These are phyloP conservation scores for Sarcophaga bullata DNA, from an alignment of 1,140 invertebrate species.

Conservation along the genomic window DNA sequence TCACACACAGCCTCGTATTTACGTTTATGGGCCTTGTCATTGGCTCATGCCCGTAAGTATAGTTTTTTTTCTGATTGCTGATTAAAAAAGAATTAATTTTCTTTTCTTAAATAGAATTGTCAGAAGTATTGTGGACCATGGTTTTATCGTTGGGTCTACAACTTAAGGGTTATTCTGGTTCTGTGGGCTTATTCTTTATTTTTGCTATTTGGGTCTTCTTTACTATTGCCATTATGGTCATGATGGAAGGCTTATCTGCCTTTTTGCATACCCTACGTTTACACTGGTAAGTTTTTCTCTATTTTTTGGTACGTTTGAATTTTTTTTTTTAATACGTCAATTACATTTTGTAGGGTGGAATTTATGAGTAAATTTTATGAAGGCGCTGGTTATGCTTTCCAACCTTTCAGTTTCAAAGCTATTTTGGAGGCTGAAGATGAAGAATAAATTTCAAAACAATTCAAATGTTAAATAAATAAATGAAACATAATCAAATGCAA, in stretches of 20 bases:
- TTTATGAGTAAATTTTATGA: constrained; percentile 98
- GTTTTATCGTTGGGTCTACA: constrained; percentile 70
- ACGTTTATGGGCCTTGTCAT: constrained; percentile 93
- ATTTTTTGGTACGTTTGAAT: neutral
- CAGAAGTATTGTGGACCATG: constrained; percentile 92
- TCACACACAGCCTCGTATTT: constrained; percentile 97
- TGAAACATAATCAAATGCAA: too few relatives aligned
- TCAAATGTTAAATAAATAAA: neutral
- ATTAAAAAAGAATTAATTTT: neutral
- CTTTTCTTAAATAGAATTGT: constrained; percentile 71
- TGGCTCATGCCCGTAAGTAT: constrained; percentile 87
- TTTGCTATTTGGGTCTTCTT: constrained; percentile 89
- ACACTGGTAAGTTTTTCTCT: constrained; percentile 85
- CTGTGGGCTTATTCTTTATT: constrained; percentile 74
- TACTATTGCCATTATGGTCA: constrained; percentile 92
- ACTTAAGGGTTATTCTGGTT: constrained; percentile 43
- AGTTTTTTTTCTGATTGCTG: neutral
- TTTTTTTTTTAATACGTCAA: neutral
- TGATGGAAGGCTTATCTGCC: constrained; percentile 99
- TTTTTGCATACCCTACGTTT: constrained; percentile 97
- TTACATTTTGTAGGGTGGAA: constrained; percentile 79
- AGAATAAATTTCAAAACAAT: constrained; percentile 42
- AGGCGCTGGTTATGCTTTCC: constrained; percentile 88
- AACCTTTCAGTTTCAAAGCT: constrained; percentile 92
- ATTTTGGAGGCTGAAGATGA: constrained; percentile 76